phyloP scores from a whole-genome alignment of 2,797 vertebrate genomes.

The Paedocypris micromegethes region DNA sequence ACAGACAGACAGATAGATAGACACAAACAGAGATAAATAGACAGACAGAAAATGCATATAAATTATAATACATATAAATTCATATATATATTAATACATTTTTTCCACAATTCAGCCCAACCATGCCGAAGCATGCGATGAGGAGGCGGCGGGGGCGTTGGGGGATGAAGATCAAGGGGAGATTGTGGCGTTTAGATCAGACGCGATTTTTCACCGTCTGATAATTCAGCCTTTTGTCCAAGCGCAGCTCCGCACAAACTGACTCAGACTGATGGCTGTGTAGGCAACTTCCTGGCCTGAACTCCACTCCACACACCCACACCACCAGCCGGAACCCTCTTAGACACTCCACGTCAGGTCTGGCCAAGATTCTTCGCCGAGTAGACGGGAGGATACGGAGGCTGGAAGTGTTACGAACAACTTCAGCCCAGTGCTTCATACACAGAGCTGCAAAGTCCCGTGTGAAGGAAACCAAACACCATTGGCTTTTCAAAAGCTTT shows the following conservation, averaged over 20 bases:
- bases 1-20: too few relatives aligned
- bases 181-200: conserved; percentile 39
- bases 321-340: conserved; percentile 58
- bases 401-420: conserved; percentile 42
- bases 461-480: conserved; percentile 6
- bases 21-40: too few relatives aligned
- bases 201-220: conserved; percentile 43
- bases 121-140: conserved; percentile 32
- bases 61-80: too few relatives aligned
- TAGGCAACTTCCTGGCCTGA: conserved; percentile 65
- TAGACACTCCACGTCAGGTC: conserved; percentile 51
- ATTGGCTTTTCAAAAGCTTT: neutral
- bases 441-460: conserved; percentile 26
- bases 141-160: conserved; percentile 35
- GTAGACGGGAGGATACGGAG: conserved; percentile 37
- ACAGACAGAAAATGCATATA: too few relatives aligned
- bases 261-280: conserved; percentile 67
- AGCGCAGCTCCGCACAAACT: conserved; percentile 52
- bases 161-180: conserved; percentile 24
- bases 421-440: conserved; percentile 25
- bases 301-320: conserved; percentile 68
- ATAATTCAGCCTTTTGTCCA: conserved; percentile 44
- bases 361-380: conserved; percentile 46
- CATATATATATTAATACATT: too few relatives aligned
- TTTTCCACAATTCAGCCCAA: conserved; percentile 10